Evolutionary conservation across 2,888 invertebrate species (phyloP).

Genomic region (Tetragnatha montana): DNA sequence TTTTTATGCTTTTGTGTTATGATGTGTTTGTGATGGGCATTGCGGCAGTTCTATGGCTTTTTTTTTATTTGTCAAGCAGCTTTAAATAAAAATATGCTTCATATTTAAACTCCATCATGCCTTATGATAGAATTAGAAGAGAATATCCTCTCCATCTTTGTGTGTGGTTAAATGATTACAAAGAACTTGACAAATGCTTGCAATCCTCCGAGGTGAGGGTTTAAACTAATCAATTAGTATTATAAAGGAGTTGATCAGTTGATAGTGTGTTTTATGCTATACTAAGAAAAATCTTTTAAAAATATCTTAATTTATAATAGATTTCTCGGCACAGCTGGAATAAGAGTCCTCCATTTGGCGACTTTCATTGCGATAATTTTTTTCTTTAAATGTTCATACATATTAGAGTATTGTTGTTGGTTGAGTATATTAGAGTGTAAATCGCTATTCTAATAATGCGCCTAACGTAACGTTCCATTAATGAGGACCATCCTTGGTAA

Average conservation of each 20-base stretch:
- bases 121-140: slow-evolving; percentile 55
- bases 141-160: slow-evolving; percentile 68
- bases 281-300: background rate
- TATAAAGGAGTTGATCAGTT: background rate
- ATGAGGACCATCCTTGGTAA: too few species aligned
- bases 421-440: too few species aligned
- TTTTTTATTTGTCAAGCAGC: too few species aligned
- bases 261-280: background rate
- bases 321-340: background rate
- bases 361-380: background rate
- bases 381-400: too few species aligned
- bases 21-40: too few species aligned
- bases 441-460: too few species aligned
- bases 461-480: too few species aligned
- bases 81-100: too few species aligned
- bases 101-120: slow-evolving; percentile 30
- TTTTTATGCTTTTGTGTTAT: too few species aligned
- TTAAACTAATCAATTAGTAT: background rate
- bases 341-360: too few species aligned
- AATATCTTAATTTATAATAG: background rate
- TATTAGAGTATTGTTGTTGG: too few species aligned
- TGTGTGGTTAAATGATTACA: slow-evolving; percentile 67
- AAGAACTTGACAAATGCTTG: slow-evolving; percentile 60
- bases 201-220: slow-evolving; percentile 55
- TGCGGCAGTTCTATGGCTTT: too few species aligned